These are phyloP conservation scores for Agrotis puta DNA, from an alignment of 2,888 invertebrate species.

Conservation along the genomic window DNA sequence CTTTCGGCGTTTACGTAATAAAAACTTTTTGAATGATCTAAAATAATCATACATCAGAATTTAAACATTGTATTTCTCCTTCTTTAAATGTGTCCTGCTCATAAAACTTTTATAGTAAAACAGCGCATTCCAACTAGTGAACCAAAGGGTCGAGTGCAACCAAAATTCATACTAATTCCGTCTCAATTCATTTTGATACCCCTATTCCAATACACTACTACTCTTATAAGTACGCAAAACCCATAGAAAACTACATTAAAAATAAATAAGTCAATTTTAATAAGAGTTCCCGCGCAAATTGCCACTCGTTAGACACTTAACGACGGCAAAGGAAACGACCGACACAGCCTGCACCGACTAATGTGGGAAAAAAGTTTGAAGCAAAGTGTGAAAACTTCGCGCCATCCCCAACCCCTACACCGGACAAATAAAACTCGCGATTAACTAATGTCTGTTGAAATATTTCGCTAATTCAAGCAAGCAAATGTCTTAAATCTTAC, in stretches of 20 bases:
- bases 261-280: slow-evolving; percentile 60
- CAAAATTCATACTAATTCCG: background rate
- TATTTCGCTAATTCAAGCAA: slow-evolving; percentile 4
- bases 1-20: background rate
- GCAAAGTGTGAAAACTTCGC: slow-evolving; percentile 69
- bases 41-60: background rate
- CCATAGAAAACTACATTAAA: slow-evolving; percentile 24
- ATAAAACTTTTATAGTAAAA: background rate
- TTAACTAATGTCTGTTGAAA: background rate
- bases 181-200: background rate
- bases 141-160: background rate
- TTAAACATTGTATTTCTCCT: no score
- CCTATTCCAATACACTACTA: background rate
- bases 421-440: slow-evolving; percentile 34
- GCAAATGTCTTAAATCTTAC: background rate
- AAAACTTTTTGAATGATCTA: background rate
- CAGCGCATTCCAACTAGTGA: background rate
- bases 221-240: background rate
- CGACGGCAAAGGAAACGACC: slow-evolving; percentile 73
- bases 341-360: slow-evolving; percentile 69
- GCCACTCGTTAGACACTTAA: slow-evolving; percentile 71
- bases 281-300: slow-evolving; percentile 73
- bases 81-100: no score
- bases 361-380: slow-evolving; percentile 70
- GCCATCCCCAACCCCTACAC: slow-evolving; percentile 26